Evolutionary conservation across 1,140 invertebrate species (phyloP), one percentile per base, ranked within the genome.

Genomic region (Papilio dardanus): DNA sequence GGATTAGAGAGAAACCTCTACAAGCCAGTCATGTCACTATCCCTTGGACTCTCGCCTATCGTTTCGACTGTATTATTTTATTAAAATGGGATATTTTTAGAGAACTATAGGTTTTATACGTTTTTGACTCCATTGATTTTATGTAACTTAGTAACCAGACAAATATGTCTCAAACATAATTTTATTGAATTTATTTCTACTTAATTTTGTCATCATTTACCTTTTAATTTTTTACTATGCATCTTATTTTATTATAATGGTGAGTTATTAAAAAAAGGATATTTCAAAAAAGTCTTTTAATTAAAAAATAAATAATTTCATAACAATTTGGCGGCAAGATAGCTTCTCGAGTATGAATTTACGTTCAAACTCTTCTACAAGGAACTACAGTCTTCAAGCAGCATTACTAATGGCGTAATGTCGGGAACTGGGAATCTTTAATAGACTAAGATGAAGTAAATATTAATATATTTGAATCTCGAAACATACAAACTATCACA

Each of bases 251-350:
- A 42, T 42, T n/a, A 82, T 79, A 79, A 75, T 14, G 40, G 16
- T 42, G 1, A 46, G n/a, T 46, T 19, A 46, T 46, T 16, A 7
- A n/a, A 46, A 46, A 77, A 73, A 66, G 21, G n/a, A 73, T 35
- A 75, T 71, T 46, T 76, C 73, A 81, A 74, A 71, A 79, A 79
- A 67, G 81, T 84, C 82, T 88, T 87, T 89, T 83, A 85, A 83
- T 85, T 81, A 83, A 89, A 86, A 83, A 89, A 87, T 87, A 88
- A 88, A 89, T 87, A 85, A 91, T 81, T 74, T 83, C 1, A 58
- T 77, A 90, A 90, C 85, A 89, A 91, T 91, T 91, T 91, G 89
- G 89, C 86, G 89, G 87, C 89, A 91, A 90, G 89, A 91, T 89
- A 91, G 89, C 89, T 89, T 91, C 89, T 87, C 82, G 84, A 88